Percentiles rank a stretch among this genome's conserved stretches.
These are phyloP conservation scores for Erythrolamprus reginae DNA, from an alignment of 2,113 vertebrate species.

Conservation along the genomic window DNA sequence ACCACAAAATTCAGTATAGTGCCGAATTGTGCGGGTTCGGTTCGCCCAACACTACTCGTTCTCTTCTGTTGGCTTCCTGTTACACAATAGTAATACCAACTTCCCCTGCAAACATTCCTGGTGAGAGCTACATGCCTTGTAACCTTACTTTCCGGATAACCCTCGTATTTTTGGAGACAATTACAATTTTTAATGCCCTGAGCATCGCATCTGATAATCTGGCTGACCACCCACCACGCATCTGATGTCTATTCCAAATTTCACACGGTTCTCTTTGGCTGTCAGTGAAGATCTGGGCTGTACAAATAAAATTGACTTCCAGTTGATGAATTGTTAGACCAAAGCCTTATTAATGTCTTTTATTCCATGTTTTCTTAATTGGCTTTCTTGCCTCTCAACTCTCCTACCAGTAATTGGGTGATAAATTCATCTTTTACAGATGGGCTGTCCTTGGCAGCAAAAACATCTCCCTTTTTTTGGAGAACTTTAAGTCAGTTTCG, in stretches of 20 bases:
- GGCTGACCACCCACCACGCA: not conserved
- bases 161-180: too few species aligned
- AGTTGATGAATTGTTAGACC: not conserved
- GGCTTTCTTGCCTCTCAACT: not conserved
- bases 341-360: not conserved
- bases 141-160: too few species aligned
- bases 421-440: not conserved
- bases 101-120: too few species aligned
- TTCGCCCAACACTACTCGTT: too few species aligned
- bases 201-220: not conserved
- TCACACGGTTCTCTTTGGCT: not conserved
- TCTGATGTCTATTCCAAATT: not conserved
- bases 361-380: not conserved
- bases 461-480: not conserved
- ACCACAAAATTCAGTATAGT: too few species aligned
- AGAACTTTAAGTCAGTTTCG: not conserved
- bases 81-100: too few species aligned
- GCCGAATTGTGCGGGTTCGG: too few species aligned
- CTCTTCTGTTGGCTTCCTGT: too few species aligned
- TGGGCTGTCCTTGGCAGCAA: not conserved
- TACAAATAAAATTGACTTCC: not conserved
- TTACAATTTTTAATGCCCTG: not conserved
- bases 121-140: too few species aligned
- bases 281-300: not conserved
- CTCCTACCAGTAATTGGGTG: not conserved